Percentiles rank a stretch among this genome's conserved stretches.
Conservation (phyloP, 1,140 invertebrate species). For the Agraylea sexmaculata region DNA sequence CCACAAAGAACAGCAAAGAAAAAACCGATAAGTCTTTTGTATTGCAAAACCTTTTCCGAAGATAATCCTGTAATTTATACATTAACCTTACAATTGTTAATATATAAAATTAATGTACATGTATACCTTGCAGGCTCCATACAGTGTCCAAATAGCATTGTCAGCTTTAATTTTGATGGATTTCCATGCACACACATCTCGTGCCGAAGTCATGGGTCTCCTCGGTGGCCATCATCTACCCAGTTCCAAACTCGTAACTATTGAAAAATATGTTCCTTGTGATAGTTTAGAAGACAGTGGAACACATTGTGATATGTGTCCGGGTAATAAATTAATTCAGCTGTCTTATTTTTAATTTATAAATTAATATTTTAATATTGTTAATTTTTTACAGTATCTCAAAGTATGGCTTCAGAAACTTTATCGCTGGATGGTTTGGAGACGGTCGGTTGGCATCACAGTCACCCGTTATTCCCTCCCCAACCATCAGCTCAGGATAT, state of each 20-base stretch:
- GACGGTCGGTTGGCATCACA: constrained; percentile 36
- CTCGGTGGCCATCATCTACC: constrained; percentile 47
- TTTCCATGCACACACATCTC: constrained; percentile 53
- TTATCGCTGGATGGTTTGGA: constrained; percentile 21
- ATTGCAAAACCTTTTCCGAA: constrained; percentile 40
- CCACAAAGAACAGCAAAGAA: constrained; percentile 26
- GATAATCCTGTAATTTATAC: constrained; percentile 34
- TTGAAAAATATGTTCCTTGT: constrained; percentile 18
- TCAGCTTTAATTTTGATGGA: constrained; percentile 53
- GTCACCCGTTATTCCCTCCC: constrained; percentile 32
- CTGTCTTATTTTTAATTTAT: background rate
- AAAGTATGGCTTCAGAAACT: constrained; percentile 26
- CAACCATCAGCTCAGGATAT: constrained; percentile 31
- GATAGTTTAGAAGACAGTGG: constrained; percentile 32
- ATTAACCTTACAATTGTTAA: constrained; percentile 1
- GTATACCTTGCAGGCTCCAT: constrained; percentile 45
- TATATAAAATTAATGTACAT: constrained; percentile 6
- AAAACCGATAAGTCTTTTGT: constrained; percentile 33
- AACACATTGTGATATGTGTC: constrained; percentile 68
- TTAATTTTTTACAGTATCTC: constrained; percentile 26
- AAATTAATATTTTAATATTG: too few relatives aligned
- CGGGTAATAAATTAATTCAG: constrained; percentile 33
- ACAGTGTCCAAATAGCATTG: constrained; percentile 42
- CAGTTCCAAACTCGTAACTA: constrained; percentile 20
- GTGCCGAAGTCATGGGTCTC: constrained; percentile 61